Base-by-base conservation (phyloP, 2,113 vertebrate species). In the Anser brachyrhynchus region DNA sequence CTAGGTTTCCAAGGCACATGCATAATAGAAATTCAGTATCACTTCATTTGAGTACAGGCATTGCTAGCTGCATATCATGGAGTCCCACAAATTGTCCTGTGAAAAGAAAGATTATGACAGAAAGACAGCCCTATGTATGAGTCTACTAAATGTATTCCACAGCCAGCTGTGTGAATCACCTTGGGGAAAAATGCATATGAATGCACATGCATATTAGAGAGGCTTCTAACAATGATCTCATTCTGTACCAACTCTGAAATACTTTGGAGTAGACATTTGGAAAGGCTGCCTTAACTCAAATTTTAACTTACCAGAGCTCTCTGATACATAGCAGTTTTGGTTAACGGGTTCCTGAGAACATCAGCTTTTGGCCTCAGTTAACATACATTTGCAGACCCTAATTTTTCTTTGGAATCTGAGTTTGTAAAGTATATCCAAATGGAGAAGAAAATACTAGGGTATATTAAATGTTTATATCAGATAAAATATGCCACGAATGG, bases 21-120 rank as follows among this genome's bases (percentile, higher is more conserved):
- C 97, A 98, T 98, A 98, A 98, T 97, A 97, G 97, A 98, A 98
- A 98, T 98, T 97, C 97, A 97, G 97, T 97, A 98, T 97, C 97
- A 97, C 96, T 97, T 98, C 97, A 97, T 97, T 97, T 97, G 94
- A 97, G 96, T 93, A 88, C 76, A 97, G 93, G 95, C 96, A 96
- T 74, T 92, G 91, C 92, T 95, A 92, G 96, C 94, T 97, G 94
- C 94, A 89, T 98, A 96, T 98, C 96, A 95, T 96, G 94, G 96
- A 98, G 97, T 95, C 95, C 92, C 96, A 98, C 96, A 98, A 97
- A 98, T 97, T 96, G 96, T 97, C 95, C 97, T 95, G 67, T 96
- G 97, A 95, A 97, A 97, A 97, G 95, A 95, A 96, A 97, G 97
- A 97, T 97, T 97, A 89, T 55, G 67, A 97, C 94, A 97, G 96